phyloP scores from a whole-genome alignment of 2,113 vertebrate species.

The Uropsilus gracilis region DNA sequence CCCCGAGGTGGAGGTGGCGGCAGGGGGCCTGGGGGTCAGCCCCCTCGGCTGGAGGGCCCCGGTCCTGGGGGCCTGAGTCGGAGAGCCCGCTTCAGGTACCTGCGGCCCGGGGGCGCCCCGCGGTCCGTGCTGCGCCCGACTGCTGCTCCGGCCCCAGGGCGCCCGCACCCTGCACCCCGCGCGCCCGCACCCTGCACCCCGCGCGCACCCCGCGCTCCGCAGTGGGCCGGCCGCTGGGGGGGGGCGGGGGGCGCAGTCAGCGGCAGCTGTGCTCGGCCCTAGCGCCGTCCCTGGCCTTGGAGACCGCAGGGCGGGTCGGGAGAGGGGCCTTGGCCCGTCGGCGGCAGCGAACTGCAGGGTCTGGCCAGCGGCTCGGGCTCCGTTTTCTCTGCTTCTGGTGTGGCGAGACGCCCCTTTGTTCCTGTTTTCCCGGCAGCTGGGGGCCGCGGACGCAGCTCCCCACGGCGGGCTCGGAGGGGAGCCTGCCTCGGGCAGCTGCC shows the following conservation, averaged over 20 bases:
- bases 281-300: background rate
- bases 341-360: background rate
- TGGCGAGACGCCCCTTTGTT: conserved; percentile 45
- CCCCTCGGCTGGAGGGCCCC: conserved; percentile 78
- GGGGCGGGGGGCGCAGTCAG: background rate
- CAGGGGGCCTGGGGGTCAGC: conserved; percentile 81
- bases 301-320: background rate
- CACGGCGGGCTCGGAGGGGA: background rate
- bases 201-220: conserved; percentile 85
- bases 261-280: background rate
- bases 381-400: background rate
- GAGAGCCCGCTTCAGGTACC: conserved; percentile 91
- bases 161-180: background rate
- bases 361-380: accelerated
- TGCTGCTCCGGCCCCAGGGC: background rate
- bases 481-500: background rate
- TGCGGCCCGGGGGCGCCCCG: conserved; percentile 36
- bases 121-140: background rate
- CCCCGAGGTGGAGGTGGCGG: conserved; percentile 83
- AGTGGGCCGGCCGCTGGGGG: conserved; percentile 83
- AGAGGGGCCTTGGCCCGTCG: too few species aligned
- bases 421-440: background rate
- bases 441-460: background rate
- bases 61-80: conserved; percentile 81
- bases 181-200: background rate